Evolutionary conservation across 2,888 invertebrate species (phyloP), one percentile per base, ranked within the genome.

Genomic region (Athripsodes cinereus): DNA sequence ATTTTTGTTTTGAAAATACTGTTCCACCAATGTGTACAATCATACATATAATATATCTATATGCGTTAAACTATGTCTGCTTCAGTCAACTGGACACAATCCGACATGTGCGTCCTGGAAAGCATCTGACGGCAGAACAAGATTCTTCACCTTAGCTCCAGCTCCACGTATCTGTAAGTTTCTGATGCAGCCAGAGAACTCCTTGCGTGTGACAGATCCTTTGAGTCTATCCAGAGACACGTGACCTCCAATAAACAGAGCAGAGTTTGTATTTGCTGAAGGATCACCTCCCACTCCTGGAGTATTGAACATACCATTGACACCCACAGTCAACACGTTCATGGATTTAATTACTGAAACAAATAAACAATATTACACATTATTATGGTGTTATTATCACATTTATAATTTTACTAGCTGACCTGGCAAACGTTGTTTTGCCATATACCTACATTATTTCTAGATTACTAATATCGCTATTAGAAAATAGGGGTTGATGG

Each of bases 191-290:
- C 93, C 92, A 35, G 90, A 85, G 72, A 83, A 96, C 10, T 87
- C 86, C 22, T 83, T 79, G 13, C 80, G 76, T 0, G 90, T 87
- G 40, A 80, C 79, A 2, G 91, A 81, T 1, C 93, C 95, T 26
- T 84, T 75, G 18, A 78, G 68, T 20, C 47, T 22, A 13, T 35
- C 34, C 19, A 55, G 26, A 56, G 80, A 76, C 1, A 87, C 86
- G 72, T 95, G 90, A 0, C 96, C 96, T 19, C 98, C 98, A 67
- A 98, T 80, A 73, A 90, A 97, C 31, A 98, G 78, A 0, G 94
- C 90, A 61, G 92, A 87, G 22, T 85, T 85, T 0, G 67, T 90
- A 67, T 90, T 86, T 0, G 93, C 90, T 0, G 85, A 82, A 0
- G 82, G 78, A 18, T 81, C 81, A 22, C 70, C 72, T 3, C 90